These are phyloP conservation scores for Perdita meconis DNA, from an alignment of 2,888 invertebrate species.

Conservation along the genomic window DNA sequence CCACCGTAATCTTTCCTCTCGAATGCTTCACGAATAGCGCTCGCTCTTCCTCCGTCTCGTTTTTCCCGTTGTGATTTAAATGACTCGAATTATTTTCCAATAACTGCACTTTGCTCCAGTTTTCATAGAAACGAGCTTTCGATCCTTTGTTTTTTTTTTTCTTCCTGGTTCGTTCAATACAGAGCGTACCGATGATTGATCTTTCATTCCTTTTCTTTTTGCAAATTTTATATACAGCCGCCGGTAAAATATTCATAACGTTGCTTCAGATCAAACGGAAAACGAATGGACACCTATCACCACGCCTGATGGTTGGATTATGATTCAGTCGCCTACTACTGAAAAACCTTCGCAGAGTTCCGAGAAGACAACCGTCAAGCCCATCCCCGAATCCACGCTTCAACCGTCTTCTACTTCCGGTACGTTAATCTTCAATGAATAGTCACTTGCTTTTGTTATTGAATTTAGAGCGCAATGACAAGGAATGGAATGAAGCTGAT, in stretches of 20 bases:
- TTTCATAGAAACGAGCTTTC: conserved; percentile 17
- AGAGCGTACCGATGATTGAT: not conserved
- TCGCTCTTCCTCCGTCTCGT: conserved; percentile 33
- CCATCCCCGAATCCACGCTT: conserved; percentile 72
- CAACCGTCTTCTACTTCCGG: conserved; percentile 70
- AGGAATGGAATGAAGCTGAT: no score
- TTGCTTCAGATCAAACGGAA: conserved; percentile 77
- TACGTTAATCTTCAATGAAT: conserved; percentile 53
- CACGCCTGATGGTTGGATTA: conserved; percentile 89
- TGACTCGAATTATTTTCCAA: conserved; percentile 55
- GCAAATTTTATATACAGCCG: no score
- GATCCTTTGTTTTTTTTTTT: conserved; percentile 21
- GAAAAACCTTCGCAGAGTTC: conserved; percentile 70
- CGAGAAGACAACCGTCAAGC: conserved; percentile 66
- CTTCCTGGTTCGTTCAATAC: not conserved
- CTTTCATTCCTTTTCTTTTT: no score
- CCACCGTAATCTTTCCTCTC: conserved; percentile 72
- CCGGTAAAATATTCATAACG: not conserved
- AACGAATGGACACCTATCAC: conserved; percentile 87
- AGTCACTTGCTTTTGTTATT: not conserved
- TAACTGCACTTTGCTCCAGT: conserved; percentile 50
- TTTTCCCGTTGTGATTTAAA: conserved; percentile 45
- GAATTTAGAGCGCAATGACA: no score
- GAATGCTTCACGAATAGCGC: conserved; percentile 46
- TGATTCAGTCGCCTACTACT: conserved; percentile 83